Conservation (phyloP, 2,797 vertebrate species). For the Remorina albescens region DNA sequence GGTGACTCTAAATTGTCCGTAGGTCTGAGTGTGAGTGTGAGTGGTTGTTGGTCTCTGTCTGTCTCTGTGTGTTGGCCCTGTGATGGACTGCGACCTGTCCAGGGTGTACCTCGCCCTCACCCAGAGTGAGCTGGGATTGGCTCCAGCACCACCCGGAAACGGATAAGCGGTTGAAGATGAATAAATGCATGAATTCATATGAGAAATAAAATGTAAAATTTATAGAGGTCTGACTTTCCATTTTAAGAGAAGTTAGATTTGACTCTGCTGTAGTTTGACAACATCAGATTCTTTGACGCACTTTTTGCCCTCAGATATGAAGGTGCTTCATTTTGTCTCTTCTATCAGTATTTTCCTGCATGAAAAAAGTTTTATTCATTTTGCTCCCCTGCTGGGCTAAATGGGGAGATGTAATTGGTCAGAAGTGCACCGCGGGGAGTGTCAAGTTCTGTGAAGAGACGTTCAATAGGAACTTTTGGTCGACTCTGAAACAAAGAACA, state of each 20-base stretch:
- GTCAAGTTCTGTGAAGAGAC: conserved; percentile 59
- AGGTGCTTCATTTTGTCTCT: conserved; percentile 64
- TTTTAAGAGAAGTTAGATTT: conserved; percentile 40
- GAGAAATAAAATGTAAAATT: too few species aligned
- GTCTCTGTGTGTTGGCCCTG: too few species aligned
- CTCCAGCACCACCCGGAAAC: too few species aligned
- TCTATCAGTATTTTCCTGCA: conserved; percentile 56
- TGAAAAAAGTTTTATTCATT: conserved; percentile 74
- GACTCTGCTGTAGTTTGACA: conserved; percentile 48
- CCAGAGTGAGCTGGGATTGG: too few species aligned
- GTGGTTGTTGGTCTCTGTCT: too few species aligned
- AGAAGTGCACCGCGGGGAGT: conserved; percentile 56
- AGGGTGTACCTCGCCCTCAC: too few species aligned
- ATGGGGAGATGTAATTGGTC: conserved; percentile 69
- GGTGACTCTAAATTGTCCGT: too few species aligned
- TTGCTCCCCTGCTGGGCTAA: conserved; percentile 72
- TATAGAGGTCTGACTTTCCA: conserved; percentile 19
- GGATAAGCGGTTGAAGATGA: too few species aligned
- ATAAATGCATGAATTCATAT: too few species aligned
- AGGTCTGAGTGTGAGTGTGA: too few species aligned
- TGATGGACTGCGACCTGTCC: too few species aligned
- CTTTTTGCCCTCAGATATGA: conserved; percentile 39
- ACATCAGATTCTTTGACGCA: conserved; percentile 53
- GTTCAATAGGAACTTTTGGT: conserved; percentile 62
- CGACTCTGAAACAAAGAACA: conserved; percentile 51